Evolutionary conservation across 2,797 vertebrate genomes (phyloP).

Genomic region (Gallinago nigripennis): DNA sequence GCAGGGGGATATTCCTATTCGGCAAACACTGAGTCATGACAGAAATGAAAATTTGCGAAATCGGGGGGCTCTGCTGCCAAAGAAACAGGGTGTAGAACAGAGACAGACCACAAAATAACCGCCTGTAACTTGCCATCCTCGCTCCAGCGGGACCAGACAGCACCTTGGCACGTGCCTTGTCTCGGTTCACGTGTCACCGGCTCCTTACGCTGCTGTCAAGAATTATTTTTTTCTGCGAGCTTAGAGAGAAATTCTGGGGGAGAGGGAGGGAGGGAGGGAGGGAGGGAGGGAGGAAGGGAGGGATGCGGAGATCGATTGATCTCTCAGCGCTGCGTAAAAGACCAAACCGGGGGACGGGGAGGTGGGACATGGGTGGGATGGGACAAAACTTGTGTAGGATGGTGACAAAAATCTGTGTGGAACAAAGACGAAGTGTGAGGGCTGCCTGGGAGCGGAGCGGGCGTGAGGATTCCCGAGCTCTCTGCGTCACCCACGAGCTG

Average conservation of each 20-base stretch:
- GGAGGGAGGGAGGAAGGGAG: neutral
- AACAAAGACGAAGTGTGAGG: fast-evolving
- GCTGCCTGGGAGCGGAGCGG: neutral
- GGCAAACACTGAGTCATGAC: neutral
- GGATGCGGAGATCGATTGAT: neutral
- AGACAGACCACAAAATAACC: neutral
- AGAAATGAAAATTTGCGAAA: neutral
- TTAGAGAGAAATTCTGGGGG: neutral
- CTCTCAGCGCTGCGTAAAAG: neutral
- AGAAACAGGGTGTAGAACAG: neutral
- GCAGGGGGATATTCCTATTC: neutral
- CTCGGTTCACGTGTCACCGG: neutral
- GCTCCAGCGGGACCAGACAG: neutral
- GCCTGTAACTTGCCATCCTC: neutral
- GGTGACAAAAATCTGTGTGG: neutral
- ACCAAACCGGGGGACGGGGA: fast-evolving
- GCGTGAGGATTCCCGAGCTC: neutral
- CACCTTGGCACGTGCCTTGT: neutral
- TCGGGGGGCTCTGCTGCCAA: neutral
- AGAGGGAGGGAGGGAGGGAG: too few species aligned
- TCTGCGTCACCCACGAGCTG: neutral
- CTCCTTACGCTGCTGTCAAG: neutral
- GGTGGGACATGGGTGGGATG: fast-evolving
- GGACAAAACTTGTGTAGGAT: fast-evolving
- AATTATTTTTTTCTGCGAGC: neutral